Base-by-base conservation (phyloP, 2,888 invertebrate genomes). In the Rhabditoides inermis region DNA sequence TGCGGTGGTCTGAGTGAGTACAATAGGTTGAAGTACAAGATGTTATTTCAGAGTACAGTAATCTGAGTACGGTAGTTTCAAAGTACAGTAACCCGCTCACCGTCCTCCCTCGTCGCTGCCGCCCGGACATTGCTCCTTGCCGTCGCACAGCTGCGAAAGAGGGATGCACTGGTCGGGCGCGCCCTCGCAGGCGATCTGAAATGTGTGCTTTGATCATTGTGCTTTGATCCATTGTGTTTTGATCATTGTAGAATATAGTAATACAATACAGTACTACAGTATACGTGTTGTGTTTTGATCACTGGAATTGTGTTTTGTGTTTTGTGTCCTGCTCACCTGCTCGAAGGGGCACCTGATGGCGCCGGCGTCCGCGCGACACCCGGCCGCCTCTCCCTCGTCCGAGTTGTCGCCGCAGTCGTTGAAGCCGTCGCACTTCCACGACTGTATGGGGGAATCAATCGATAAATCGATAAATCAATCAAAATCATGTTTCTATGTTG, bases 111-210 rank as follows among this genome's bases (percentile, higher is more conserved):
- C 67, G 32, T 67, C 67, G 0, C 56, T 88, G 22, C 90, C 92
- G 74, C 94, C 92, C 0, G 90, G 89, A 76, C 95, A 98, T 77
- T 95, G 92, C 72, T 90, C 88, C 77, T 94, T 92, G 75, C 90
- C 89, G 49, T 78, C 78, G 60, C 78, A 79, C 35, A 77, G 61
- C 89, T 92, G 73, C 45, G 68, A 58, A 10, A 70, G 90, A 0
- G 88, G 87, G 75, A 88, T 85, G 75, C 90, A 89, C 64, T 55
- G 57, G 12, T 73, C 73, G 2, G 72, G 69, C 15, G 63, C 60
- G 44, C 64, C 61, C 7, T 58, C 55, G 45, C 72, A 72, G 2
- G 70, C 41, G 2, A 65, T 51, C 55, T 55, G 15, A 44, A 54
- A 12, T 23, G n/a, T n/a, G n/a, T n/a, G n/a, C n/a, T n/a, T n/a